A percentile compares a stretch with the other conserved stretches of the same genome.
These are phyloP conservation scores for Halotydeus destructor DNA, from an alignment of 1,140 invertebrate genomes.

Conservation along the genomic window DNA sequence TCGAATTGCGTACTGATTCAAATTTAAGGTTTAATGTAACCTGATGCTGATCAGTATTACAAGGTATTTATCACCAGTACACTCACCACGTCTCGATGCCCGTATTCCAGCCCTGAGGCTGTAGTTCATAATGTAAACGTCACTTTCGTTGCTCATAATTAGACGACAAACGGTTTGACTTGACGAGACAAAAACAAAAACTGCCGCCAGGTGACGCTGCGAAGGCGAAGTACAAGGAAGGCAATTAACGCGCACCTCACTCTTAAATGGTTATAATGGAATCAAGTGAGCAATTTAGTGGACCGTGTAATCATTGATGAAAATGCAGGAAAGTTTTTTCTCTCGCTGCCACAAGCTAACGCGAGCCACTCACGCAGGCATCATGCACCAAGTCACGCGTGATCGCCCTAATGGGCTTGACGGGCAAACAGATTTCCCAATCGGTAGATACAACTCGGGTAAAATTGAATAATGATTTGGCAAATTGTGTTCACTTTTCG, in stretches of 20 bases:
- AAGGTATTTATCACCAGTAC: too few relatives aligned
- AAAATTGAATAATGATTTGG: too few relatives aligned
- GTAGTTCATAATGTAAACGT: too few relatives aligned
- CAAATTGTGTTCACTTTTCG: too few relatives aligned
- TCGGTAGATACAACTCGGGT: constrained; percentile 21
- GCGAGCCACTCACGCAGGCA: constrained; percentile 75
- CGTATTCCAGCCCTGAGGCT: too few relatives aligned
- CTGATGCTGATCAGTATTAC: too few relatives aligned
- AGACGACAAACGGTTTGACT: too few relatives aligned
- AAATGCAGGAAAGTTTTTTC: constrained; percentile 37
- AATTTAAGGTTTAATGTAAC: too few relatives aligned
- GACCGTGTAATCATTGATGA: constrained; percentile 19
- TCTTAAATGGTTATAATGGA: constrained; percentile 59
- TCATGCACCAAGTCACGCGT: constrained; percentile 86
- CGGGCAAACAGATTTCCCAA: constrained; percentile 27
- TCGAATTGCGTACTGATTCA: too few relatives aligned
- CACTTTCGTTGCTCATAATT: too few relatives aligned
- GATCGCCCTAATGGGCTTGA: constrained; percentile 46
- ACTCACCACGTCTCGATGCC: too few relatives aligned
- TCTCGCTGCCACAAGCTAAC: constrained; percentile 50
- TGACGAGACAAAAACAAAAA: too few relatives aligned
- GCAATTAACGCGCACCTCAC: constrained; percentile 32
- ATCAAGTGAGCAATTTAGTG: constrained; percentile 59
- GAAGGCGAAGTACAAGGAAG: constrained; percentile 27
- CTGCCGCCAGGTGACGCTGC: constrained; percentile 14